Evolutionary conservation across 2,113 vertebrate genomes (phyloP), one percentile per base, ranked within the genome.

Genomic region (Oreocharis arfaki): DNA sequence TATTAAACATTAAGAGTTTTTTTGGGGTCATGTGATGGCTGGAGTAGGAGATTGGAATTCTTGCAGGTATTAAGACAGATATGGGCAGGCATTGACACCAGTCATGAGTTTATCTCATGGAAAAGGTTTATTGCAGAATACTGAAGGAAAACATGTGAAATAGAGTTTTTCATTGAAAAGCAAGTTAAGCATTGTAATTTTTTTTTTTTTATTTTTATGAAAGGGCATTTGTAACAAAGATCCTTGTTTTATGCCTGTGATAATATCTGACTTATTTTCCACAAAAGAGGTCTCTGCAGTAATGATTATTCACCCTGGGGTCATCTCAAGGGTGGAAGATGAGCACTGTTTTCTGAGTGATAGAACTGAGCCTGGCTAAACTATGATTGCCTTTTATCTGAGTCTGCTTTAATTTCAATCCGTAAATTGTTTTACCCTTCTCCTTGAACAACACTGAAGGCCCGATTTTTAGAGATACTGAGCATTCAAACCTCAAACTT

Each of bases 71-170:
- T 97, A 97, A 94, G 84, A 85, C 63, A 97, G 73, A 95, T 91
- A 88, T 68, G 86, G 60, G 93, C 95, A 94, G 65, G 70, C 89
- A 63, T 91, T 92, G 95, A 97, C 95, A 94, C 85, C n/a, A 96
- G 96, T 98, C 97, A 98, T 98, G 97, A 93, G 97, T 96, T 97
- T 95, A 96, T 96, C 91, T 97, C 96, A 97, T 96, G 96, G 90
- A 96, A 95, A 93, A 95, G 84, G 39, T 97, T 97, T 96, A 95
- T 59, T 95, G 30, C 77, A 95, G 56, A 93, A 90, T 15, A 90
- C 46, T 13, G 84, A 61, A 78, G 70, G 3, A 16, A 91, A 94
- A 59, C 21, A 77, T 35, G 35, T 92, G 71, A 92, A 95, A 71
- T 39, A 77, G 32, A 60, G 6, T 80, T 79, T 91, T 83, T 46